Conservation (phyloP, 2,113 vertebrate genomes). For the Callionymus lyra region DNA sequence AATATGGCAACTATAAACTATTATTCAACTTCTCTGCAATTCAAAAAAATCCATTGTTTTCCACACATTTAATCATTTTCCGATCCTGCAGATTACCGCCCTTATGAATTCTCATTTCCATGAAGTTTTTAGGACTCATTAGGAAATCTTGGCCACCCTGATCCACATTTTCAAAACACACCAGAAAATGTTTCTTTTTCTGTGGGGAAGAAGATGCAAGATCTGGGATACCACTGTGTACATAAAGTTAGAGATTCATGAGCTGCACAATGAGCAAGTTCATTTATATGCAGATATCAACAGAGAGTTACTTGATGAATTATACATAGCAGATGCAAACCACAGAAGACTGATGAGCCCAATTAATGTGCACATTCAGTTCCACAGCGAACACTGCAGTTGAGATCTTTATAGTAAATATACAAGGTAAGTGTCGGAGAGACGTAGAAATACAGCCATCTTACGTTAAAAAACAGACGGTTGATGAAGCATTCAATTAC, state of each 20-base stretch:
- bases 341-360: slow-evolving; percentile 49
- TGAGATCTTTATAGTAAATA: slow-evolving; percentile 11
- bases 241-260: slow-evolving; percentile 47
- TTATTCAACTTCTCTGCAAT: too few relatives aligned
- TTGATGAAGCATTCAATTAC: slow-evolving; percentile 1
- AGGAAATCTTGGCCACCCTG: slow-evolving; percentile 8
- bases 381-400: slow-evolving; percentile 15
- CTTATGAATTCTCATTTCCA: slow-evolving; percentile 22
- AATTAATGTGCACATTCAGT: slow-evolving; percentile 41
- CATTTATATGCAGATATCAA: slow-evolving; percentile 55
- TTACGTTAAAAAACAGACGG: too few relatives aligned
- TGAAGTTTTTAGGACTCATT: slow-evolving; percentile 3
- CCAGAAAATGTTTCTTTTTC: slow-evolving; percentile 25
- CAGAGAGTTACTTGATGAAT: slow-evolving; percentile 53
- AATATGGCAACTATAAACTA: too few relatives aligned
- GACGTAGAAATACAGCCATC: too few relatives aligned
- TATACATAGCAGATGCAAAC: slow-evolving; percentile 51
- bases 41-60: too few relatives aligned
- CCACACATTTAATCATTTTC: not conserved
- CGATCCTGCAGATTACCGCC: slow-evolving; percentile 14
- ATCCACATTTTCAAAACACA: slow-evolving; percentile 16
- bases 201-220: slow-evolving; percentile 12
- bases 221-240: slow-evolving; percentile 28
- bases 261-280: slow-evolving; percentile 48
- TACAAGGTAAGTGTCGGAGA: too few relatives aligned